phyloP scores from a whole-genome alignment of 92 coral and sea anemone genomes.

The Phenganax stokvisi region DNA sequence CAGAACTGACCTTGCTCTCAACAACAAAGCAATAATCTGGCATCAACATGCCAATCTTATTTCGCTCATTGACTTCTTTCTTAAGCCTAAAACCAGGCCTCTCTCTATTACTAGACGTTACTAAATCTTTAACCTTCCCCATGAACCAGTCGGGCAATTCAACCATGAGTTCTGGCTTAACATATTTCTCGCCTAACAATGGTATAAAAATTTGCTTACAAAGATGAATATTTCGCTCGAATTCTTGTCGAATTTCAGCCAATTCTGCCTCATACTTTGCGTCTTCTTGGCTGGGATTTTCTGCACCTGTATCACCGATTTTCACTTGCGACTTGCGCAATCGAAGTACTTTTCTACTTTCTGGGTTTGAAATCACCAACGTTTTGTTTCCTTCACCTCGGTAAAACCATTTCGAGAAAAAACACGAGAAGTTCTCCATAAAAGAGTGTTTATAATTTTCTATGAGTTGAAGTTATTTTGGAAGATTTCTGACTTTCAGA shows the following conservation, averaged over 20 bases:
- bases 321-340: constrained; percentile 49
- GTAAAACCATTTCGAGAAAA: constrained; percentile 58
- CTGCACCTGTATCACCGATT: neutral
- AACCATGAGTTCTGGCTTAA: constrained; percentile 56
- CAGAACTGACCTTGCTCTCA: constrained; percentile 1
- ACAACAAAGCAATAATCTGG: constrained; percentile 76
- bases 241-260: neutral
- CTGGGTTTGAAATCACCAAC: constrained; percentile 58
- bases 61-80: constrained; percentile 58
- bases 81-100: constrained; percentile 69
- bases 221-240: constrained; percentile 49
- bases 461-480: too few species aligned
- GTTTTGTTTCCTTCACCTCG: constrained; percentile 93
- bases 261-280: neutral
- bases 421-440: neutral
- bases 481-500: too few species aligned
- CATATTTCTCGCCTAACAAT: constrained; percentile 62
- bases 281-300: neutral
- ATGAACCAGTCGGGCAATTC: constrained; percentile 60
- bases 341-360: constrained; percentile 60
- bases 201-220: constrained; percentile 55
- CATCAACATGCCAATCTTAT: constrained; percentile 62
- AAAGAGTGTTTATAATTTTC: too few species aligned
- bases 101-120: constrained; percentile 34
- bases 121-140: constrained; percentile 48